Conservation (phyloP, 2,888 invertebrate genomes). For the Caenorhabditis virilis region DNA sequence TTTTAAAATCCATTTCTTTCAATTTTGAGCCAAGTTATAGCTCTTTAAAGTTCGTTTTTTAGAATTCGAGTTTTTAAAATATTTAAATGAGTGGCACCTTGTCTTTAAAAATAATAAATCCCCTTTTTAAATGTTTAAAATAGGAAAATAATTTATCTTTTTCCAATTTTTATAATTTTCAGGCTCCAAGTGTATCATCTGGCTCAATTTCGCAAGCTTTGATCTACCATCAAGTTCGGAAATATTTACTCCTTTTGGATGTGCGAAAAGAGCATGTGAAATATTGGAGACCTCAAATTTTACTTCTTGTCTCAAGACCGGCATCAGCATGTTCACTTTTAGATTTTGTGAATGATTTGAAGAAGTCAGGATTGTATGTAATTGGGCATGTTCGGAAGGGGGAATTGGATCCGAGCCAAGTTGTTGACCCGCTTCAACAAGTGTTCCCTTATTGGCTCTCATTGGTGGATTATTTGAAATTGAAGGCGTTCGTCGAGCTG, state of each 20-base stretch:
- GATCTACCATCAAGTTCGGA: conserved; percentile 91
- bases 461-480: conserved; percentile 90
- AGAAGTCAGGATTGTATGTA: conserved; percentile 86
- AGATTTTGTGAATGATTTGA: conserved; percentile 95
- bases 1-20: too few relatives aligned
- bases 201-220: conserved; percentile 96
- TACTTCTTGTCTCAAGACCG: conserved; percentile 88
- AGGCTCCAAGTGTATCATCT: conserved; percentile 78
- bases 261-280: conserved; percentile 91
- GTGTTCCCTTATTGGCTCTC: conserved; percentile 86
- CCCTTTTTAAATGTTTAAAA: too few relatives aligned
- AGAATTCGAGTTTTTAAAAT: too few relatives aligned
- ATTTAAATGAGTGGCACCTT: too few relatives aligned
- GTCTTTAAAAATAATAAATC: too few relatives aligned
- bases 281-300: conserved; percentile 96
- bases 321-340: conserved; percentile 87
- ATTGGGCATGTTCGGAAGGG: conserved; percentile 76
- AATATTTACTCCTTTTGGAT: conserved; percentile 91
- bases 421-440: conserved; percentile 77
- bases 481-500: conserved; percentile 91
- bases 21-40: too few relatives aligned
- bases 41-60: too few relatives aligned
- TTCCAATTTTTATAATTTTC: too few relatives aligned
- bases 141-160: too few relatives aligned
- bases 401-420: conserved; percentile 70